These are phyloP conservation scores for Trinectes maculatus DNA, from an alignment of 2,113 vertebrate genomes.

Conservation along the genomic window DNA sequence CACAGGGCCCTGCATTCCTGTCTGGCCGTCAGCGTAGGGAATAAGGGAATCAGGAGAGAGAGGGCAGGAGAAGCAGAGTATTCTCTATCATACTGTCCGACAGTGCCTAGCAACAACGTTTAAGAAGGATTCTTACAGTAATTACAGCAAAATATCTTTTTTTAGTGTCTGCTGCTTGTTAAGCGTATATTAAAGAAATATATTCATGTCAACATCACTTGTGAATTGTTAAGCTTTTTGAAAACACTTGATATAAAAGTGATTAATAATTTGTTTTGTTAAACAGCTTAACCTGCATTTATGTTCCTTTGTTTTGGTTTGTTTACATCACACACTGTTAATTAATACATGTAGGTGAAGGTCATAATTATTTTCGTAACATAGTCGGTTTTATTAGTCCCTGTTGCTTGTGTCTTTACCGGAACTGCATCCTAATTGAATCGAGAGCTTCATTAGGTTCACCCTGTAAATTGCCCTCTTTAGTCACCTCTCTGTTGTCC, in stretches of 20 bases:
- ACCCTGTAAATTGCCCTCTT: slow-evolving; percentile 40
- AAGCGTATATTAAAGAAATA: slow-evolving; percentile 37
- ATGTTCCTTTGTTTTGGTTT: not conserved
- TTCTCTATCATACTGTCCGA: too few relatives aligned
- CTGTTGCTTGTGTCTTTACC: slow-evolving; percentile 34
- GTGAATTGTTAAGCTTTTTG: slow-evolving; percentile 12
- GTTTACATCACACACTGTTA: not conserved
- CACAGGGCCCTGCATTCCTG: slow-evolving; percentile 58
- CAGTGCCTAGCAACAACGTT: slow-evolving; percentile 63
- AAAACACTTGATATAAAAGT: too few relatives aligned
- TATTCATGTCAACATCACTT: slow-evolving; percentile 14
- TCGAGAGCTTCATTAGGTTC: slow-evolving; percentile 56
- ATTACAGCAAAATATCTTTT: slow-evolving; percentile 59
- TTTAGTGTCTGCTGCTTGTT: slow-evolving; percentile 31
- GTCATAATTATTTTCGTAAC: not conserved
- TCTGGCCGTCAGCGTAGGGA: slow-evolving; percentile 53
- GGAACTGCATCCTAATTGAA: slow-evolving; percentile 54
- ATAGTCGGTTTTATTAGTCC: slow-evolving; percentile 25
- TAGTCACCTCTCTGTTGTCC: not conserved
- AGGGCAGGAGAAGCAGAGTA: slow-evolving; percentile 48
- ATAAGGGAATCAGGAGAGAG: slow-evolving; percentile 55
- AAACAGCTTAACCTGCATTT: not conserved
- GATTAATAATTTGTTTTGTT: too few relatives aligned
- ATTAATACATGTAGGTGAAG: slow-evolving; percentile 3
- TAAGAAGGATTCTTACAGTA: slow-evolving; percentile 58